A percentile compares a stretch with the other conserved stretches of the same genome.
These are phyloP conservation scores for Troides oblongomaculatus DNA, from an alignment of 2,888 invertebrate species.

Conservation along the genomic window DNA sequence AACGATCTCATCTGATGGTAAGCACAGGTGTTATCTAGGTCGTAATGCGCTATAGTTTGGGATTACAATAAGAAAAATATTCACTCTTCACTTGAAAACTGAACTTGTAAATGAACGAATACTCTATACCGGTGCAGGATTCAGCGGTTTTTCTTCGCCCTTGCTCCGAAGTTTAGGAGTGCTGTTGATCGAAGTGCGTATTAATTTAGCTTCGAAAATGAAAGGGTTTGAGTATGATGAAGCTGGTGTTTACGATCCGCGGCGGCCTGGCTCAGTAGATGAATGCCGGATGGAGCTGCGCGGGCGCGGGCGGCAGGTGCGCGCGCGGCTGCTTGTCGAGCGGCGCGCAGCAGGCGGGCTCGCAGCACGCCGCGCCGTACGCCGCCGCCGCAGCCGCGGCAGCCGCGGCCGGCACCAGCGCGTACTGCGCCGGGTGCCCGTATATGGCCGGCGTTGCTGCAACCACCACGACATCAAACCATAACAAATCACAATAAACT, in stretches of 20 bases:
- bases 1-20: too few relatives aligned
- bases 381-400: constrained; percentile 43
- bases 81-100: too few relatives aligned
- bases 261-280: constrained; percentile 55
- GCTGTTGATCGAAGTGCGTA: too few relatives aligned
- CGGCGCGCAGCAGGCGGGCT: constrained; percentile 68
- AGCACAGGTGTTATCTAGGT: too few relatives aligned
- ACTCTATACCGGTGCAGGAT: too few relatives aligned
- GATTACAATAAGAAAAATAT: too few relatives aligned
- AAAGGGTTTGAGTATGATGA: constrained; percentile 7
- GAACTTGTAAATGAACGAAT: too few relatives aligned
- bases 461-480: constrained; percentile 30
- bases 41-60: too few relatives aligned
- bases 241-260: constrained; percentile 32
- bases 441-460: constrained; percentile 67
- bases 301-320: constrained; percentile 63
- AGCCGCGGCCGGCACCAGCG: constrained; percentile 51
- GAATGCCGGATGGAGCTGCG: constrained; percentile 69
- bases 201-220: constrained; percentile 6
- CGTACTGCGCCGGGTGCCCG: constrained; percentile 66
- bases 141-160: background rate
- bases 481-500: too few relatives aligned
- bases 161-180: too few relatives aligned
- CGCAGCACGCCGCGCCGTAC: constrained; percentile 65
- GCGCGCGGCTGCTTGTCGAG: constrained; percentile 67